These are phyloP conservation scores for Naja naja DNA, from an alignment of 2,113 vertebrate genomes.

Conservation along the genomic window DNA sequence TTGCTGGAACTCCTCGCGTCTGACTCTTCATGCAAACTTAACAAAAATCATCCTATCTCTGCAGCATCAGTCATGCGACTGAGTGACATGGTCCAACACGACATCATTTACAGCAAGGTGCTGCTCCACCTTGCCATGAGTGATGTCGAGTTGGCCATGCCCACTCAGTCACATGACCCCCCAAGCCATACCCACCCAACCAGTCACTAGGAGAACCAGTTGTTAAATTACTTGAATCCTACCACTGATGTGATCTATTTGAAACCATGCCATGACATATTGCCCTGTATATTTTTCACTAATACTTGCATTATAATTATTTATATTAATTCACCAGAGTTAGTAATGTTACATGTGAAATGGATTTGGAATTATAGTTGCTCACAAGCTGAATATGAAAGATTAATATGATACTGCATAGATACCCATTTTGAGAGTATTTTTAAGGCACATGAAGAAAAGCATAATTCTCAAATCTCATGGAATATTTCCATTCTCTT, in stretches of 20 bases:
- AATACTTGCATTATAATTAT: background rate
- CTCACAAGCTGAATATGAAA: background rate
- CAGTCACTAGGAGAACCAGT: no score
- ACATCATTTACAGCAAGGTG: no score
- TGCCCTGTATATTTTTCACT: background rate
- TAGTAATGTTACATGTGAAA: background rate
- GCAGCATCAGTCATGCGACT: no score
- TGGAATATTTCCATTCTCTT: background rate
- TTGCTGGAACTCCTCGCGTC: no score
- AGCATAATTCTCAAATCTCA: background rate
- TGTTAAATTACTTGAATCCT: no score
- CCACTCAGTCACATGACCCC: no score
- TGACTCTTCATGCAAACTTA: no score
- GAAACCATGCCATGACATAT: background rate
- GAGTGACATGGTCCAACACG: no score
- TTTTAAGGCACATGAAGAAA: background rate
- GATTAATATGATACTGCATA: background rate
- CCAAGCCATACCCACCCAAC: no score
- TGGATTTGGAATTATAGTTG: background rate
- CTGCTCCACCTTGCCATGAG: no score
- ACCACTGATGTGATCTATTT: background rate
- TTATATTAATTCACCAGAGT: background rate
- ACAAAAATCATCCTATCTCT: no score
- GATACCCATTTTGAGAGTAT: background rate
- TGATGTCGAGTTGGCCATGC: no score